These are phyloP conservation scores for Epinotia ramella DNA, from an alignment of 2,888 invertebrate genomes.

Conservation along the genomic window DNA sequence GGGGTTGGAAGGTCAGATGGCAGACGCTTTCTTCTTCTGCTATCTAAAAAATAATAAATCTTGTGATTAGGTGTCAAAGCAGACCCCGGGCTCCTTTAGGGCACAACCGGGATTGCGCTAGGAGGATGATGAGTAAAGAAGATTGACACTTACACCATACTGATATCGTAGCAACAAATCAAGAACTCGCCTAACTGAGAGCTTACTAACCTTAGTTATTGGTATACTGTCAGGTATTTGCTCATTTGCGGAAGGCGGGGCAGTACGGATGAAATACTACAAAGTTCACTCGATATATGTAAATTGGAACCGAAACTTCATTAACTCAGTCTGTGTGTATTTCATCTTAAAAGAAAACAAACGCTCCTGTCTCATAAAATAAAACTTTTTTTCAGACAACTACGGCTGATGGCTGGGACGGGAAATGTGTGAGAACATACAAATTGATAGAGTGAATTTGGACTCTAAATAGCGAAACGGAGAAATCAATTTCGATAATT, in stretches of 20 bases:
- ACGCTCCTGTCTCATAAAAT: not conserved
- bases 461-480: not conserved
- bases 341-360: not conserved
- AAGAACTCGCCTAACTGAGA: not conserved
- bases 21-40: too few relatives aligned
- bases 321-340: too few relatives aligned
- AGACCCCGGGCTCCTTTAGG: too few relatives aligned
- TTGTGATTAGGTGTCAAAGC: too few relatives aligned
- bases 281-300: not conserved
- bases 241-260: too few relatives aligned
- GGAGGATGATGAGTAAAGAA: too few relatives aligned
- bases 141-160: too few relatives aligned
- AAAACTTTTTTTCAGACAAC: slow-evolving; percentile 14
- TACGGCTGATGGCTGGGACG: slow-evolving; percentile 24
- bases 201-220: not conserved
- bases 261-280: not conserved
- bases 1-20: too few relatives aligned
- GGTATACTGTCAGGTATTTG: not conserved
- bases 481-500: not conserved
- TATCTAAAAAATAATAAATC: too few relatives aligned
- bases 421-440: slow-evolving; percentile 26
- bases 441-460: slow-evolving; percentile 23
- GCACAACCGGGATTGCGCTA: too few relatives aligned
- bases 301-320: too few relatives aligned
- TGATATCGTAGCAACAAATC: too few relatives aligned